Conservation (phyloP, 1,140 invertebrate species). For the Eulimnadia texana region DNA sequence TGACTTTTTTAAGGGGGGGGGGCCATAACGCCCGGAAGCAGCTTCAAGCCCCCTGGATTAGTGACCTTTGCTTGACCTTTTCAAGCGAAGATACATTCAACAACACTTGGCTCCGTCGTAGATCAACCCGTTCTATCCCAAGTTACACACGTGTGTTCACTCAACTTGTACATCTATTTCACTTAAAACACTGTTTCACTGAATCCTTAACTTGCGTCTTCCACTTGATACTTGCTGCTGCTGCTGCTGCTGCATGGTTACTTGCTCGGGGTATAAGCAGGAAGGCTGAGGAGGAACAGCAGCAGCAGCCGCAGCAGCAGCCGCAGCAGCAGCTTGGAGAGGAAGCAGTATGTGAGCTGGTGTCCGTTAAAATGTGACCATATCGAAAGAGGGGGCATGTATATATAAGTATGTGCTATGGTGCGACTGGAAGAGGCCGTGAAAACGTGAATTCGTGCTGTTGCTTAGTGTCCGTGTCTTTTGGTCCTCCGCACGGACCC, state of each 20-base stretch:
- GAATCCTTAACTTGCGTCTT: no score
- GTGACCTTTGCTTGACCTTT: not conserved
- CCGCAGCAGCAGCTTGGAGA: not conserved
- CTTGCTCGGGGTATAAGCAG: no score
- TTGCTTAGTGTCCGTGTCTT: conserved; percentile 9
- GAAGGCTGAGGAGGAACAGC: no score
- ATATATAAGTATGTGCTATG: not conserved
- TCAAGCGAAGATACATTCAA: not conserved
- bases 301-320: not conserved
- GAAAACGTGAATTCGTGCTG: conserved; percentile 11
- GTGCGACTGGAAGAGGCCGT: not conserved
- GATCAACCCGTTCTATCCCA: no score
- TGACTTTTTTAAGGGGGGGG: not conserved
- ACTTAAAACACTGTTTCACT: no score
- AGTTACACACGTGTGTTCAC: no score
- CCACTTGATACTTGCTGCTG: no score
- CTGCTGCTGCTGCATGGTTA: no score
- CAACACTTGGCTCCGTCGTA: not conserved
- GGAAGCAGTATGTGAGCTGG: not conserved
- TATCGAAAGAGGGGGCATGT: not conserved
- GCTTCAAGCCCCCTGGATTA: not conserved
- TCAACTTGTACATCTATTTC: no score
- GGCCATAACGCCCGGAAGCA: not conserved
- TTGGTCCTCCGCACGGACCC: not conserved
- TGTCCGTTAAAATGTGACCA: not conserved